These are phyloP conservation scores for Galeopterus variegatus DNA, from an alignment of 2,113 vertebrate species.

Conservation along the genomic window DNA sequence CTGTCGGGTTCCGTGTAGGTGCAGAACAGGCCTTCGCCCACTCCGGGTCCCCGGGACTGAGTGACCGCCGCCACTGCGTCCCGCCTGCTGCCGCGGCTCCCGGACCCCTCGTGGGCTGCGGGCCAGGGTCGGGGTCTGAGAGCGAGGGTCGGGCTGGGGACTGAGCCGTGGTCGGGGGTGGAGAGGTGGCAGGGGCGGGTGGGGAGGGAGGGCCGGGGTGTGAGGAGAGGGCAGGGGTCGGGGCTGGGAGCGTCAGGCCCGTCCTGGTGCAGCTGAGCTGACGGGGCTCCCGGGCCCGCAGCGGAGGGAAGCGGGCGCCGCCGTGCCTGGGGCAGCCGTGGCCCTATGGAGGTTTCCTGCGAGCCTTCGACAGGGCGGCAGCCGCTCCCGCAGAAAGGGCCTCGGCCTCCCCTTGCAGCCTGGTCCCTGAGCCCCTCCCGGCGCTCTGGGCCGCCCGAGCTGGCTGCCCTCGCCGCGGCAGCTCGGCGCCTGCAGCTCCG, in stretches of 20 bases:
- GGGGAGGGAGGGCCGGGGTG: not conserved
- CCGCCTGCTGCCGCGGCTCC: not conserved
- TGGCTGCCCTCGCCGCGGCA: not conserved
- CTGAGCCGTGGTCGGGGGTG: not conserved
- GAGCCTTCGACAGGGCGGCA: not conserved
- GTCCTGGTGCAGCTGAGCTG: not conserved
- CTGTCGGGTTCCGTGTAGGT: not conserved
- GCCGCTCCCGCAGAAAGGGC: not conserved
- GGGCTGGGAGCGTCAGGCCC: not conserved
- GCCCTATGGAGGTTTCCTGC: not conserved
- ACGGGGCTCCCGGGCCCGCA: not conserved
- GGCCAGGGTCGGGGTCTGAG: no score
- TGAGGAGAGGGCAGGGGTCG: no score
- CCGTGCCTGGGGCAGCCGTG: fast-evolving
- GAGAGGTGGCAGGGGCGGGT: no score
- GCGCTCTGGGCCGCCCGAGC: not conserved
- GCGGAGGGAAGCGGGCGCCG: not conserved
- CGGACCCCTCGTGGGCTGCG: not conserved
- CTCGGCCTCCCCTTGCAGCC: not conserved
- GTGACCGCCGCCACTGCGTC: not conserved
- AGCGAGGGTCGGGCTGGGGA: not conserved
- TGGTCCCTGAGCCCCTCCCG: not conserved
- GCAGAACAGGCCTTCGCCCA: not conserved
- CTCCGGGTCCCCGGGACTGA: not conserved
- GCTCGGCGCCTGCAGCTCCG: not conserved